Evolutionary conservation across 2,888 invertebrate species (phyloP).

Genomic region (Tuberolachnus salignus): DNA sequence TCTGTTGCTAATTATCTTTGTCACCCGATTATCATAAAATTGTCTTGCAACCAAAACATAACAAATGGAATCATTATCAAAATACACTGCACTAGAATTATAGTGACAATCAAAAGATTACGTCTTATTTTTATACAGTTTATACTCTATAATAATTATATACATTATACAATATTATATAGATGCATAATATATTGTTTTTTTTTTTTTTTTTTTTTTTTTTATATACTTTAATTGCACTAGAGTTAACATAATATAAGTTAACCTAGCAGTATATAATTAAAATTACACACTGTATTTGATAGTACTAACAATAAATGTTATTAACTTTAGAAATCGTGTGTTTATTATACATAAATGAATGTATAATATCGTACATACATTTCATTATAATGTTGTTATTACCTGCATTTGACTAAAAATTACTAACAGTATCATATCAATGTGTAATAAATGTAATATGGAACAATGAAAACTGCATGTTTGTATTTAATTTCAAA

Average conservation of each 20-base stretch:
- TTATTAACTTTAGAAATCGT: conserved; percentile 13
- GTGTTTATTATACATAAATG: neutral
- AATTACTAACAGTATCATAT: neutral
- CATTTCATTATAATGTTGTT: too few species aligned
- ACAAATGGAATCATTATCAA: conserved; percentile 1
- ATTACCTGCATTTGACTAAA: neutral
- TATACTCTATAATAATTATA: neutral
- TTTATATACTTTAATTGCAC: neutral
- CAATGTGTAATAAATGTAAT: conserved; percentile 14
- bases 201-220: too few species aligned
- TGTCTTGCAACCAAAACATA: neutral
- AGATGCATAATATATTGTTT: too few species aligned
- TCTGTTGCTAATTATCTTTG: neutral
- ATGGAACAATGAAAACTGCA: too few species aligned
- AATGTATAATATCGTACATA: too few species aligned
- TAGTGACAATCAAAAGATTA: conserved; percentile 32
- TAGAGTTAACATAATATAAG: conserved; percentile 20
- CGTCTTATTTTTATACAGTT: conserved; percentile 33
- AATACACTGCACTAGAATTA: conserved; percentile 24
- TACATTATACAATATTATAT: neutral
- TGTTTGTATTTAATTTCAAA: too few species aligned
- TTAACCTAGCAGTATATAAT: too few species aligned
- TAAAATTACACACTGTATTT: too few species aligned
- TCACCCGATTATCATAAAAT: conserved; percentile 10
- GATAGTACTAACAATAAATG: neutral